Evolutionary conservation across 1,140 invertebrate species (phyloP), one percentile per base, ranked within the genome.

Genomic region (Batillaria attramentaria): DNA sequence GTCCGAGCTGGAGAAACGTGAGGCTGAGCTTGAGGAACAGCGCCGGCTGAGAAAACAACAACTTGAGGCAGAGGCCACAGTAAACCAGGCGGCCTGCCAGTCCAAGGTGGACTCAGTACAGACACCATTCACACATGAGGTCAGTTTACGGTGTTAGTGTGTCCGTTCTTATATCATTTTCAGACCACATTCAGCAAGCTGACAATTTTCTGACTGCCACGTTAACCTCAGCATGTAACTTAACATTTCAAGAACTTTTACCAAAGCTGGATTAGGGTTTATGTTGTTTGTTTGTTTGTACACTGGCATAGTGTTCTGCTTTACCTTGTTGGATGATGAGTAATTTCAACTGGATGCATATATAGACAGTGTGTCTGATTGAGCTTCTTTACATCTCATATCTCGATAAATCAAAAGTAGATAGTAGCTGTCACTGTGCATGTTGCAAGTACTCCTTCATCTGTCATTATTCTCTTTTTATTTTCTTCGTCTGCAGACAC

Each of bases 51-150:
- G 83, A 42, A 80, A 81, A 62, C 80, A 84, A 50, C 57, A 84
- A 57, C 68, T 77, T 20, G 33, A 73, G 16, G 74, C 65, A 57
- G 41, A 78, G 37, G 20, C 74, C 20, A 76, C 81, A 41, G 66
- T 60, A 54, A 78, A 79, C 20, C 78, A 42, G 10, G 65, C 62
- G 16, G 50, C 60, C 50, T 39, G 41, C 24, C 43, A 81, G 18
- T 43, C 83, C 24, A 84, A 80, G 33, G 65, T 78, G n/a, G 70
- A 69, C 24, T 33, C 37, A 69, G 69, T 72, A 10, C 78, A 81
- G 46, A 74, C 74, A 46, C 79, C 81, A 41, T 73, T 85, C 28
- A 80, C 80, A 60, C 84, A 87, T 82, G 84, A 87, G 65, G 85
- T 87, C 72, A 54, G 72, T 24, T 3, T 60, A 35, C 18, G 39